Evolutionary conservation across 2,113 vertebrate genomes (phyloP).

Genomic region (Hyperoodon ampullatus): DNA sequence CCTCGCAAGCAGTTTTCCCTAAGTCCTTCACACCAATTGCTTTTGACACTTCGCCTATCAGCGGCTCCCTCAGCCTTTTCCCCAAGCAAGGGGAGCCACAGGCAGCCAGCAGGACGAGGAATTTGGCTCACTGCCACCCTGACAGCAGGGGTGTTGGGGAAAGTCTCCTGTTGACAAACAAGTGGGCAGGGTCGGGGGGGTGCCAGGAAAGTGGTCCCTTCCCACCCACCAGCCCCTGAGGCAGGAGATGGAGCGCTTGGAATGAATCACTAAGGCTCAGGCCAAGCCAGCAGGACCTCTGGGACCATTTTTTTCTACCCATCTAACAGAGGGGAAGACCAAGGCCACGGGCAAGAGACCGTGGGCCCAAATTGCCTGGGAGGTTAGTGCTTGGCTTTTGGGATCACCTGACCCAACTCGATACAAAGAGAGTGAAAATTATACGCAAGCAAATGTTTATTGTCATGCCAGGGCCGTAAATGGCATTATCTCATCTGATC

Average conservation of each 20-base stretch:
- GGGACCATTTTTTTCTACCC: too few relatives aligned
- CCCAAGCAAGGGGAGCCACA: slow-evolving; percentile 64
- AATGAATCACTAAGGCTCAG: neutral
- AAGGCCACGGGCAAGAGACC: neutral
- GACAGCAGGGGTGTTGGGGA: slow-evolving; percentile 72
- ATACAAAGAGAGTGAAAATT: neutral
- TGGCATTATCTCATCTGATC: neutral
- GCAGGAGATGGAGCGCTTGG: neutral
- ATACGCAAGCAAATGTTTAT: neutral
- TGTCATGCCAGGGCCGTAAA: neutral
- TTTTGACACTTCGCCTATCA: slow-evolving; percentile 83
- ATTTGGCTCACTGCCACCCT: slow-evolving; percentile 71
- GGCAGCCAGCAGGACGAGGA: slow-evolving; percentile 69
- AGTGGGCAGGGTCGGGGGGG: slow-evolving; percentile 10
- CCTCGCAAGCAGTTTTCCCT: slow-evolving; percentile 81
- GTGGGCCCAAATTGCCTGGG: neutral
- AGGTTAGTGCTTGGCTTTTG: neutral
- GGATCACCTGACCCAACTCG: neutral
- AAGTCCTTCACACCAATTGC: slow-evolving; percentile 82
- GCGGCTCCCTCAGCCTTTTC: slow-evolving; percentile 70
- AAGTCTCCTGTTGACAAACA: slow-evolving; percentile 30
- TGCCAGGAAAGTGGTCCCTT: neutral
- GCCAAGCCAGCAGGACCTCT: neutral
- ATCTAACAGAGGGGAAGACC: neutral
- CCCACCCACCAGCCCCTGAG: rapidly evolving